Evolutionary conservation across 1,140 invertebrate species (phyloP).

Genomic region (Ephestia elutella): DNA sequence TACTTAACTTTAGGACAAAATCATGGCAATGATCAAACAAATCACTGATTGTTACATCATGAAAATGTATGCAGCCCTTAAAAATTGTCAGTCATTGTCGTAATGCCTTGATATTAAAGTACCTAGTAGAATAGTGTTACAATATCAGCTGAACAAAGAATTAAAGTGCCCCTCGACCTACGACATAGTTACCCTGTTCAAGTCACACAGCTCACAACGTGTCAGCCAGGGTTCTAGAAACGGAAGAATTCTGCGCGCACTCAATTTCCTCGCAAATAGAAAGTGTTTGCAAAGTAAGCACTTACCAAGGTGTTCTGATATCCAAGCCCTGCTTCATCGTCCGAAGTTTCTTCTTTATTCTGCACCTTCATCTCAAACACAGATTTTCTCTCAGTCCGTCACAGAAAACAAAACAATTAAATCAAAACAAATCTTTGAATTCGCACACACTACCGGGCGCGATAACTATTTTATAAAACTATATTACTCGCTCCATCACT

Average conservation of each 20-base stretch:
- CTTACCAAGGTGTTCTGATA: conserved; percentile 89
- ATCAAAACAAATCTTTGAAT: conserved; percentile 30
- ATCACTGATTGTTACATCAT: no score
- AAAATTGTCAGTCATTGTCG: no score
- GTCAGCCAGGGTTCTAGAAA: conserved; percentile 1
- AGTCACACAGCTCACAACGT: background rate
- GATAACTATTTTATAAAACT: conserved; percentile 34
- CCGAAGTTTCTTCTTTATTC: conserved; percentile 65
- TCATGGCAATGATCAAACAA: no score
- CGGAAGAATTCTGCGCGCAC: background rate
- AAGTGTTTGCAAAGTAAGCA: conserved; percentile 42
- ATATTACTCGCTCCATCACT: conserved; percentile 28
- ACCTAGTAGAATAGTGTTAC: no score
- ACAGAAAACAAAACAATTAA: conserved; percentile 37
- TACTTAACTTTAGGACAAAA: no score
- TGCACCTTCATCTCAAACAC: conserved; percentile 47
- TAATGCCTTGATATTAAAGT: no score
- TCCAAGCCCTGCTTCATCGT: conserved; percentile 80
- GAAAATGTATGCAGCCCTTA: no score
- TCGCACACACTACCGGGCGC: conserved; percentile 19
- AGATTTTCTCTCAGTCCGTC: conserved; percentile 33
- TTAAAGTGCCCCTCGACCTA: no score
- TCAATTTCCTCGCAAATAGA: conserved; percentile 51
- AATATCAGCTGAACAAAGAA: no score
- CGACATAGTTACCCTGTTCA: no score